Evolutionary conservation across 53 echinoderm and acorn worm genomes (phyloP), one percentile per base, ranked within the genome.

Genomic region (Echinometra lucunter): DNA sequence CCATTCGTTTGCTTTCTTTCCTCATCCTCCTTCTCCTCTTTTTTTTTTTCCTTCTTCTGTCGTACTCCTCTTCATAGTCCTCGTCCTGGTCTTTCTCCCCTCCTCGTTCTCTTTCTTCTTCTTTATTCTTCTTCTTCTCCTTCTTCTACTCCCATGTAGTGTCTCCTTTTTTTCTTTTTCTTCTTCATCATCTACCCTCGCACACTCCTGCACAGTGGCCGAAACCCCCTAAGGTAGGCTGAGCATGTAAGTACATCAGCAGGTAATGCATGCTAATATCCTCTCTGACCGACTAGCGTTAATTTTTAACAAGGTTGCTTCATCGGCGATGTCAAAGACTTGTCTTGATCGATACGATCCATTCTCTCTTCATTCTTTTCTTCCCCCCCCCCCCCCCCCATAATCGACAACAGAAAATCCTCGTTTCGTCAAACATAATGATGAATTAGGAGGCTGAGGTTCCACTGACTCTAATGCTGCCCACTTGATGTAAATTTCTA

Each of bases 241-340:
- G 78, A 42, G 19, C 78, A 78, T 38, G 78, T 78, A 78, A 78
- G 78, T 78, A 78, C 78, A 78, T 78, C 42, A 78, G 42, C 40
- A 19, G 78, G 78, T 32, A 72, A 72, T 35, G 72, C 15, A 72
- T 72, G 72, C 72, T 35, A 72, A 72, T 72, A 78, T 78, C 78
- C 78, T 42, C 42, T 78, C 23, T 42, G 19, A 78, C 42, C 78
- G 78, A 78, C 78, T 18, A 78, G 78, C 78, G 21, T 78, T 40
- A 78, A 78, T 78, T 78, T 42, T 78, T 38, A 78, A 42, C 78
- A 37, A 78, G 78, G 17, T 19, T 78, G 18, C 78, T 35, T 18
- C 78, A 78, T 42, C 78, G 78, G 78, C 78, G 78, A 42, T 78
- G 42, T 78, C 78, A 78, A 38, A 78, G 78, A 40, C 6, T 40